Percentiles rank a stretch among this genome's conserved stretches.
Conservation (phyloP, 1,140 invertebrate species). For the Campoletis sonorensis region DNA sequence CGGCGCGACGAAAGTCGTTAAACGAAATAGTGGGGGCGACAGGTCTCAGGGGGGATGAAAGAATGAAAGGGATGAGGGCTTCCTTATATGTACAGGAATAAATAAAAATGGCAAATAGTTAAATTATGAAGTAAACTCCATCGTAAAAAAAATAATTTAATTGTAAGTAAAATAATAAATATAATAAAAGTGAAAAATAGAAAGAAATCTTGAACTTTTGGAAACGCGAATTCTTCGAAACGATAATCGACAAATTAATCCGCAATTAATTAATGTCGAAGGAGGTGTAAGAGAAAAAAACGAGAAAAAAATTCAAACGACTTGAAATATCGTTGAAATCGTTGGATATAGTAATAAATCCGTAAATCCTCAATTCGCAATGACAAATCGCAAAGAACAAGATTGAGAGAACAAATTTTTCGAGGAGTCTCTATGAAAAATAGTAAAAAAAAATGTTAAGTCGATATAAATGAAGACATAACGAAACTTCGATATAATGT, state of each 20-base stretch:
- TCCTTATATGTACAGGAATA: not conserved
- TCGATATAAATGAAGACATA: constrained; percentile 28
- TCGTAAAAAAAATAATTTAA: too few species aligned
- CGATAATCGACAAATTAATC: constrained; percentile 1
- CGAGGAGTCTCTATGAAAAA: not conserved
- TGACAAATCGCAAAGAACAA: not conserved
- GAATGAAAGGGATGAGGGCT: not conserved
- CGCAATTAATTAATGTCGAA: not conserved
- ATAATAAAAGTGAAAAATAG: not conserved
- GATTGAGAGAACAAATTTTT: not conserved
- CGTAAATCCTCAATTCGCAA: not conserved
- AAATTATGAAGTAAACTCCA: too few species aligned
- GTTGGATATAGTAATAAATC: not conserved
- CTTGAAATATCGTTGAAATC: not conserved
- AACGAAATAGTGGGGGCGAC: not conserved
- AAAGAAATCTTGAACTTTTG: not conserved
- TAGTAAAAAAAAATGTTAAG: not conserved
- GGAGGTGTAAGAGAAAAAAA: not conserved
- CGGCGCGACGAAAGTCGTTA: constrained; percentile 3
- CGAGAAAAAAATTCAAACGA: constrained; percentile 5
- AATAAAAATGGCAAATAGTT: not conserved
- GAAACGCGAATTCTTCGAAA: not conserved
- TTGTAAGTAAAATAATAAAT: not conserved
- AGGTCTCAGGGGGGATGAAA: not conserved
- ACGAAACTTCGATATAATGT: constrained; percentile 26